Evolutionary conservation across 2,797 vertebrate species (phyloP), one percentile per base, ranked within the genome.

Genomic region (Sebastes taczanowskii): DNA sequence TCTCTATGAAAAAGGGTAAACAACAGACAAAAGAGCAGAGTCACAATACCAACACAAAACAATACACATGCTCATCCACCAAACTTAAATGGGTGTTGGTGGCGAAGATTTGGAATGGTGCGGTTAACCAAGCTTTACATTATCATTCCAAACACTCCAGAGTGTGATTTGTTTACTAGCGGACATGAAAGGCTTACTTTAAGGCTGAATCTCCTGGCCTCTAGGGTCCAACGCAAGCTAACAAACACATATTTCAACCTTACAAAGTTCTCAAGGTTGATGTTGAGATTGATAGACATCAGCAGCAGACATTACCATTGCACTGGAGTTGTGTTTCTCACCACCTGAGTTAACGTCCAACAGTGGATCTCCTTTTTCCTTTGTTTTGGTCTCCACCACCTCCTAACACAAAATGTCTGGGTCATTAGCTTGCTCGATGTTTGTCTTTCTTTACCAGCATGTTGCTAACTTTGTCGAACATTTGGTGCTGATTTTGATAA

Each of bases 121-220:
- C 5, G 64, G 83, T 80, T 29, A 60, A 23, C 65, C 29, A 69
- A 6, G 35, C 72, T 61, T 49, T 20, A 46, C 23, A 86, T 78
- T 71, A 75, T 83, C 58, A 69, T 86, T 80, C 82, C 64, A 35
- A 77, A 8, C 25, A 22, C 16, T 77, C 49, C 5, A 27, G 22
- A 16, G 7, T 63, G 42, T 56, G 2, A 70, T 7, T 23, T 59
- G 6, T 59, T 65, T 16, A 77, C 32, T 11, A 38, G 32, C 22
- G 65, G 22, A 27, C 49, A 16, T 55, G 11, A 68, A 74, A 11
- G 3, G 11, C 7, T 27, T 20, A 25, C 3, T 4, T 49, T 81
- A 25, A 53, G 34, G 11, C n/a, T 55, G 0, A 35, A 62, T 27
- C 20, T 38, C 7, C 3, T 23, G 49, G 52, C n/a, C 22, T 27